phyloP scores from a whole-genome alignment of 1,140 invertebrate genomes.

The Pseudomyrmex sp. region DNA sequence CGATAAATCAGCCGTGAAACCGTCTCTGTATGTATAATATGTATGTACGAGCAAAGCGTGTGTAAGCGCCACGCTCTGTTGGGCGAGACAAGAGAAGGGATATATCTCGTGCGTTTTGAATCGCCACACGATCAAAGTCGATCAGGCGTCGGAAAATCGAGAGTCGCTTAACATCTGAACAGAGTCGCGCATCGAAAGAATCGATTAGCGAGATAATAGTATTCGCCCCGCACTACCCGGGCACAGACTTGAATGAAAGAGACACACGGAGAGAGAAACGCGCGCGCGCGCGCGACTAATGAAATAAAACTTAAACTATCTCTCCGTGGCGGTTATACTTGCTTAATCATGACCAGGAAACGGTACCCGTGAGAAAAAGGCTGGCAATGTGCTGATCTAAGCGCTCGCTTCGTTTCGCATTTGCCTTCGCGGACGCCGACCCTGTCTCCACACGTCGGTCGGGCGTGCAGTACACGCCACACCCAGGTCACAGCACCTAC shows the following conservation, averaged over 20 bases:
- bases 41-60: conserved; percentile 31
- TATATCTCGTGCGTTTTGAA: neutral
- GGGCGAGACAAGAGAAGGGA: neutral
- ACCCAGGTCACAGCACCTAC: conserved; percentile 62
- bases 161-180: conserved; percentile 19
- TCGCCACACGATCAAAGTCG: conserved; percentile 7
- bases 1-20: conserved; percentile 73
- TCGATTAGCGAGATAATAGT: conserved; percentile 4
- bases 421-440: conserved; percentile 42
- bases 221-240: neutral
- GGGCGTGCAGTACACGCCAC: conserved; percentile 38
- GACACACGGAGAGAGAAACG: neutral
- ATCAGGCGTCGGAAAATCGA: conserved; percentile 54
- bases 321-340: conserved; percentile 29
- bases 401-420: conserved; percentile 33
- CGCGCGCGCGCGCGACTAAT: neutral
- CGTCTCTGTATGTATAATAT: conserved; percentile 1
- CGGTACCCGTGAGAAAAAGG: conserved; percentile 58
- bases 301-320: conserved; percentile 32
- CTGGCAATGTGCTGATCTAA: conserved; percentile 46
- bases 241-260: neutral
- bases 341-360: conserved; percentile 58
- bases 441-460: conserved; percentile 58
- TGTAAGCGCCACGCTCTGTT: neutral
- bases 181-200: neutral